Conservation (phyloP, 2,797 vertebrate genomes). For the Huso huso region DNA sequence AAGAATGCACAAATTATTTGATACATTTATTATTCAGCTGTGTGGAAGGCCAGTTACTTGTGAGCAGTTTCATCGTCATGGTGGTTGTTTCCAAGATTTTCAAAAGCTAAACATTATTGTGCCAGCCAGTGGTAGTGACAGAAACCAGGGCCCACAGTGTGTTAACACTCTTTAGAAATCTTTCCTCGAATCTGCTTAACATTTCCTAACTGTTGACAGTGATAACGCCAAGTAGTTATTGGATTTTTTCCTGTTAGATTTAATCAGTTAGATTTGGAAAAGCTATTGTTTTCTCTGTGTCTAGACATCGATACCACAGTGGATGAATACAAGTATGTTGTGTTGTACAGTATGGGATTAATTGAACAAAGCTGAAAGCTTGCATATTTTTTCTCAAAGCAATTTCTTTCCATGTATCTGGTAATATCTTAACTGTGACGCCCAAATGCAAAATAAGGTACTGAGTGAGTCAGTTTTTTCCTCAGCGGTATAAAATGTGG, state of each 20-base stretch:
- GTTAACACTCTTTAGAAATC: too few relatives aligned
- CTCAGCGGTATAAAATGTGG: slow-evolving; percentile 40
- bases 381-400: not conserved
- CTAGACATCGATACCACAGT: slow-evolving; percentile 51
- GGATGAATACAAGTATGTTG: slow-evolving; percentile 37
- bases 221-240: not conserved
- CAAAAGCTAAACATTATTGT: too few relatives aligned
- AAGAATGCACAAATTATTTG: too few relatives aligned
- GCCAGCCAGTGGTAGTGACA: too few relatives aligned
- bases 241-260: not conserved
- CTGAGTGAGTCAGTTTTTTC: slow-evolving; percentile 52
- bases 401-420: not conserved
- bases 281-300: slow-evolving; percentile 49
- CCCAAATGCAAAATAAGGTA: slow-evolving; percentile 1
- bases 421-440: not conserved
- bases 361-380: slow-evolving; percentile 18
- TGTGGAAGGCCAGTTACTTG: too few relatives aligned
- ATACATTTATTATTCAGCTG: too few relatives aligned
- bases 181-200: too few relatives aligned
- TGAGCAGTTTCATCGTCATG: too few relatives aligned
- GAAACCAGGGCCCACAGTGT: too few relatives aligned
- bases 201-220: not conserved
- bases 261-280: not conserved
- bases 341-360: slow-evolving; percentile 35
- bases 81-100: not conserved